phyloP scores from a whole-genome alignment of 2,888 invertebrate species.

The Gastracanthus pulcherrimus region DNA sequence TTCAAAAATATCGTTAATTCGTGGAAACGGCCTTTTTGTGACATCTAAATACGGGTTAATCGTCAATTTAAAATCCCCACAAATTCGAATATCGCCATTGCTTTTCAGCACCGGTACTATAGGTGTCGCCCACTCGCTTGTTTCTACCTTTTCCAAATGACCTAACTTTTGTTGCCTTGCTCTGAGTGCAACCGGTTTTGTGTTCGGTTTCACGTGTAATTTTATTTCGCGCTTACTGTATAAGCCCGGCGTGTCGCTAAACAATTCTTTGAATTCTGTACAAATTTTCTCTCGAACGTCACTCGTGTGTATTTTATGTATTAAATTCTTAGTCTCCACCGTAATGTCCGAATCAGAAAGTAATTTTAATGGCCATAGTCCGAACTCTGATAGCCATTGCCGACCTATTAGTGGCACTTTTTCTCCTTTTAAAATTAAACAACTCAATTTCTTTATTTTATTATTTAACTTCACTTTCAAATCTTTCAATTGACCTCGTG shows the following conservation, averaged over 20 bases:
- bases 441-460: not conserved
- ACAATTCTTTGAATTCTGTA: not conserved
- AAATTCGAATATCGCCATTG: not conserved
- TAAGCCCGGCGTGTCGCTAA: not conserved
- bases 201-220: not conserved
- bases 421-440: slow-evolving; percentile 24
- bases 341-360: not conserved
- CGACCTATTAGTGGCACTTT: slow-evolving; percentile 4
- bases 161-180: not conserved
- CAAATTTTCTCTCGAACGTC: not conserved
- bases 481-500: slow-evolving; percentile 23
- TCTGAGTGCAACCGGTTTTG: not conserved
- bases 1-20: no score
- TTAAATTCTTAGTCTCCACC: not conserved
- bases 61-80: not conserved
- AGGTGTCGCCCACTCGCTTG: not conserved
- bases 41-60: not conserved
- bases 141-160: not conserved
- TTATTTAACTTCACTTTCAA: not conserved
- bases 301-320: not conserved
- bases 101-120: not conserved
- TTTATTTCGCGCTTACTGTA: not conserved
- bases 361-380: slow-evolving; percentile 5
- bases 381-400: not conserved
- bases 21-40: not conserved